These are phyloP conservation scores for Recurvirostra avosetta DNA, from an alignment of 2,113 vertebrate genomes.

Conservation along the genomic window DNA sequence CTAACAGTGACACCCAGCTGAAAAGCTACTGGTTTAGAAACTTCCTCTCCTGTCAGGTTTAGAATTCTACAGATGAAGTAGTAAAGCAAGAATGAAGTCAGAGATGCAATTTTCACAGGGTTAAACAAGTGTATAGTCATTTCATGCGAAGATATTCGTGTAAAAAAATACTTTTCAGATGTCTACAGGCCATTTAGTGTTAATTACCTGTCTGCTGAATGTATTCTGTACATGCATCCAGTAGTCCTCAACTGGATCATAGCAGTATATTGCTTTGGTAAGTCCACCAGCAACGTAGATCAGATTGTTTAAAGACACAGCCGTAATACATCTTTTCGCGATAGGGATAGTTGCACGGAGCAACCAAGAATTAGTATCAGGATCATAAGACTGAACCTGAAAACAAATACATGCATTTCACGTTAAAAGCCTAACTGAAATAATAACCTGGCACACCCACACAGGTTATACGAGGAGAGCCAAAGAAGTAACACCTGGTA, in stretches of 20 bases:
- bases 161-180: neutral
- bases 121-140: neutral
- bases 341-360: conserved; percentile 96
- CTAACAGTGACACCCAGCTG: neutral
- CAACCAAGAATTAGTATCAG: conserved; percentile 88
- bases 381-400: conserved; percentile 97
- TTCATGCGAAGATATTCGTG: neutral
- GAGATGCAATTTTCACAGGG: neutral
- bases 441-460: neutral
- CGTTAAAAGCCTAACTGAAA: neutral
- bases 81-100: neutral
- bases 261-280: conserved; percentile 96
- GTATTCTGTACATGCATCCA: conserved; percentile 98
- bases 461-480: neutral
- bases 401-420: neutral
- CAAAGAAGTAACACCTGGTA: neutral
- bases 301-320: conserved; percentile 93
- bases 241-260: conserved; percentile 94
- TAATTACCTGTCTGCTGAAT: conserved; percentile 91
- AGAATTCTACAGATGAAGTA: neutral
- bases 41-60: neutral
- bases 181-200: neutral
- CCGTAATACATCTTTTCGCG: conserved; percentile 95
- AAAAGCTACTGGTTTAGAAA: neutral
- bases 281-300: conserved; percentile 97